Evolutionary conservation across 2,888 invertebrate genomes (phyloP).

Genomic region (Clusia tigrina): DNA sequence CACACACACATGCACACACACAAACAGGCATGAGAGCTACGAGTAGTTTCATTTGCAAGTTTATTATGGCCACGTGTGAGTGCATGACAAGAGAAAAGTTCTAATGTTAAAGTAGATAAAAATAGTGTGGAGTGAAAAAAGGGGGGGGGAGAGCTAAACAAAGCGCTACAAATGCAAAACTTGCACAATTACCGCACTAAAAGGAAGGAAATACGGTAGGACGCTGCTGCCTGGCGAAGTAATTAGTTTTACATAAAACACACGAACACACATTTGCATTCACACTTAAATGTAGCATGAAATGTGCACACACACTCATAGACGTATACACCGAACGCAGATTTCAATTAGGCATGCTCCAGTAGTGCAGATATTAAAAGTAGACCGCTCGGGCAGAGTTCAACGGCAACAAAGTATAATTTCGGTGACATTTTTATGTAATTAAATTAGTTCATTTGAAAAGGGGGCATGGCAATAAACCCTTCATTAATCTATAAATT

Average conservation of each 20-base stretch:
- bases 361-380: no score
- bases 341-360: no score
- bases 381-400: no score
- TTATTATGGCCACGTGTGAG: background rate
- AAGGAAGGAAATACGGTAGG: background rate
- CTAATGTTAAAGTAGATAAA: background rate
- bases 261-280: background rate
- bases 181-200: background rate
- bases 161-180: background rate
- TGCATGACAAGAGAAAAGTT: no score
- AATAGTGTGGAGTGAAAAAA: background rate
- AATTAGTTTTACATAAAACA: conserved; percentile 5
- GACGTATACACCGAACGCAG: no score
- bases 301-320: no score
- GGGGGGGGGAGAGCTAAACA: background rate
- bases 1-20: background rate
- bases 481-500: no score
- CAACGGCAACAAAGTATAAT: no score
- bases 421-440: no score
- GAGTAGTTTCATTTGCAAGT: background rate
- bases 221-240: background rate
- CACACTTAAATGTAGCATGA: background rate
- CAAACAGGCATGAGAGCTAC: no score
- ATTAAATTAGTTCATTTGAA: no score
- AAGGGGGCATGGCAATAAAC: no score